These are phyloP conservation scores for Pelusios castaneus DNA, from an alignment of 2,113 vertebrate species.

Conservation along the genomic window DNA sequence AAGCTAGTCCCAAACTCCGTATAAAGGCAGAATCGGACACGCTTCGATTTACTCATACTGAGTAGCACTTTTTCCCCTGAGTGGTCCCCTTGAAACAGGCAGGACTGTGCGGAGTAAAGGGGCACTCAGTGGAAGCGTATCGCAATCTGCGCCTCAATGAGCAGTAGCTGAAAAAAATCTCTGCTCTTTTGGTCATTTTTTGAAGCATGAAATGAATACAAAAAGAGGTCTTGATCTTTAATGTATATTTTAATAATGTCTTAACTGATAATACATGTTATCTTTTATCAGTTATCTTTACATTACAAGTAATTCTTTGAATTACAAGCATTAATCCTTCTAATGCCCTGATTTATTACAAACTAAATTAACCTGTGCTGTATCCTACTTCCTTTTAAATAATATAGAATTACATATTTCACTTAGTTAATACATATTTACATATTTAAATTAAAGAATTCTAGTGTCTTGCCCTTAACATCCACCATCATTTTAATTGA, in stretches of 20 bases:
- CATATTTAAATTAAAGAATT: slow-evolving; percentile 40
- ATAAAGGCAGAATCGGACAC: background rate
- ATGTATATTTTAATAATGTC: slow-evolving; percentile 52
- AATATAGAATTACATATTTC: slow-evolving; percentile 59
- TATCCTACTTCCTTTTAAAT: slow-evolving; percentile 27
- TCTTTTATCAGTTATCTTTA: slow-evolving; percentile 35
- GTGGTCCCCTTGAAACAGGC: background rate
- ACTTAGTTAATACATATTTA: slow-evolving; percentile 51
- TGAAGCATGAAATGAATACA: background rate
- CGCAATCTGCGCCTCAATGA: background rate
- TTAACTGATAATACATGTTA: slow-evolving; percentile 27
- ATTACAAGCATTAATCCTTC: slow-evolving; percentile 51
- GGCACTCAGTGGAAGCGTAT: background rate
- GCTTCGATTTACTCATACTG: background rate
- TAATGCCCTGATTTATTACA: slow-evolving; percentile 55
- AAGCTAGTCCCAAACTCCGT: background rate
- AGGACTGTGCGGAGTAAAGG: background rate
- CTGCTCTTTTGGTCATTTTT: slow-evolving; percentile 10
- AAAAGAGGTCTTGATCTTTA: background rate
- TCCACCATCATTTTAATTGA: slow-evolving; percentile 50
- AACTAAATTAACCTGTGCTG: slow-evolving; percentile 50
- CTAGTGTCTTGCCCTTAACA: slow-evolving; percentile 52
- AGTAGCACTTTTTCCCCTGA: background rate
- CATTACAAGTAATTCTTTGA: slow-evolving; percentile 60
- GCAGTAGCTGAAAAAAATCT: background rate